Conservation (phyloP, 1,140 invertebrate species). For the Scaptodrosophila lebanonensis region DNA sequence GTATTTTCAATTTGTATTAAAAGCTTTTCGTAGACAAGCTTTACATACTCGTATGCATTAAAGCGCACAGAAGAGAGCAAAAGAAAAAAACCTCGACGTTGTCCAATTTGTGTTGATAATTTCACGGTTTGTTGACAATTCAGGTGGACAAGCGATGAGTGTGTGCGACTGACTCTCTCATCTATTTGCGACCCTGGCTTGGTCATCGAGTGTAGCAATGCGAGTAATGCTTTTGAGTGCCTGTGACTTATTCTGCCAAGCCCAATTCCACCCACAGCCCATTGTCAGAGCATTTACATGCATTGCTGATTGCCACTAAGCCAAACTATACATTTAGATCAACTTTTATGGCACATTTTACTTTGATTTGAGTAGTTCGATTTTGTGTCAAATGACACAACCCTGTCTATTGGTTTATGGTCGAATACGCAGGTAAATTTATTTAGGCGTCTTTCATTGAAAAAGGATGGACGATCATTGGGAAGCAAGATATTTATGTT, state of each 20-base stretch:
- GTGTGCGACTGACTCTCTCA: conserved; percentile 25
- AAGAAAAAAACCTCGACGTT: conserved; percentile 29
- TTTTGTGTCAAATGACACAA: conserved; percentile 64
- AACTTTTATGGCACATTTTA: conserved; percentile 19
- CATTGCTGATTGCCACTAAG: conserved; percentile 64
- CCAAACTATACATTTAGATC: conserved; percentile 36
- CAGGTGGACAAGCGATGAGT: conserved; percentile 57
- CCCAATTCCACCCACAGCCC: conserved; percentile 17
- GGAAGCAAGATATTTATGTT: conserved; percentile 17
- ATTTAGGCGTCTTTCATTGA: conserved; percentile 42
- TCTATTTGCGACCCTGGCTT: conserved; percentile 17
- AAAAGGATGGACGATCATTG: conserved; percentile 27
- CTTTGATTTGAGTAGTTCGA: conserved; percentile 58
- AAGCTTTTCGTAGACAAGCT: conserved; percentile 59
- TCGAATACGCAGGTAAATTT: conserved; percentile 61
- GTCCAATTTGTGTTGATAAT: conserved; percentile 74
- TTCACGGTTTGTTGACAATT: conserved; percentile 76
- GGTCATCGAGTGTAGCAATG: conserved; percentile 28
- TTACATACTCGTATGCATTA: conserved; percentile 71
- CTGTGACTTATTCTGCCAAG: background rate
- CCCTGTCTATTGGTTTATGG: conserved; percentile 70
- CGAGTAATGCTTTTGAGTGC: conserved; percentile 51
- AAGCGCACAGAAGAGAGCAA: conserved; percentile 32
- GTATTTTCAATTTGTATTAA: conserved; percentile 71
- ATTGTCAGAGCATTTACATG: conserved; percentile 74